Evolutionary conservation across 2,888 invertebrate genomes (phyloP).

Genomic region (Drosophila mercatorum): DNA sequence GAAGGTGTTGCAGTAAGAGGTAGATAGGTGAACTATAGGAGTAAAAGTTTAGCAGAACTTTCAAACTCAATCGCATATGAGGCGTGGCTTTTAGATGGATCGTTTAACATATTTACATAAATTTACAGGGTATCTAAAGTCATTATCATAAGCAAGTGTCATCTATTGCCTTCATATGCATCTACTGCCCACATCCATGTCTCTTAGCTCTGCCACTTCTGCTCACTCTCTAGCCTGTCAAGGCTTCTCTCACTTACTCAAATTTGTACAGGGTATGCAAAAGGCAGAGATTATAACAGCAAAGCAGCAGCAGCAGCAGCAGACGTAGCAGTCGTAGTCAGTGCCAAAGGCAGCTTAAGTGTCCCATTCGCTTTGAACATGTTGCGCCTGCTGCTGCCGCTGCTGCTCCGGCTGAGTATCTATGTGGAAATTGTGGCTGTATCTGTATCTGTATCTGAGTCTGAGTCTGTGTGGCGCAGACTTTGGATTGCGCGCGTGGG

Average conservation of each 20-base stretch:
- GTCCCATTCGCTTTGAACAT: constrained; percentile 64
- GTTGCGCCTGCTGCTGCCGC: constrained; percentile 62
- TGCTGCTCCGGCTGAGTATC: constrained; percentile 28
- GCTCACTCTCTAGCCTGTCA: background rate
- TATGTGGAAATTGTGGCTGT: background rate
- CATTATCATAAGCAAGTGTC: background rate
- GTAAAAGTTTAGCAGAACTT: too few species aligned
- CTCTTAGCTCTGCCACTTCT: background rate
- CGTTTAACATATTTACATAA: too few species aligned
- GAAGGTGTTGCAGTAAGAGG: background rate
- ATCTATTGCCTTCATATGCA: background rate
- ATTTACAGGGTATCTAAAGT: background rate
- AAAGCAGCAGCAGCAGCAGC: constrained; percentile 47
- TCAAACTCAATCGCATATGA: too few species aligned
- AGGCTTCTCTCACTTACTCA: background rate
- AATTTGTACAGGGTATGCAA: constrained; percentile 5
- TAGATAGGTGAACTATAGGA: background rate
- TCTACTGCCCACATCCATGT: background rate
- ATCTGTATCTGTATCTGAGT: constrained; percentile 16
- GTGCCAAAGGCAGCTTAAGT: constrained; percentile 67
- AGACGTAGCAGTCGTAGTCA: constrained; percentile 16
- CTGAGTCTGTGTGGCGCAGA: constrained; percentile 12
- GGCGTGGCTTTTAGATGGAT: too few species aligned
- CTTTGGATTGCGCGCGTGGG: constrained; percentile 53
- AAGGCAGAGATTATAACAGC: constrained; percentile 50